These are phyloP conservation scores for Lasioglossum leucozonium DNA, from an alignment of 2,888 invertebrate genomes.

Conservation along the genomic window DNA sequence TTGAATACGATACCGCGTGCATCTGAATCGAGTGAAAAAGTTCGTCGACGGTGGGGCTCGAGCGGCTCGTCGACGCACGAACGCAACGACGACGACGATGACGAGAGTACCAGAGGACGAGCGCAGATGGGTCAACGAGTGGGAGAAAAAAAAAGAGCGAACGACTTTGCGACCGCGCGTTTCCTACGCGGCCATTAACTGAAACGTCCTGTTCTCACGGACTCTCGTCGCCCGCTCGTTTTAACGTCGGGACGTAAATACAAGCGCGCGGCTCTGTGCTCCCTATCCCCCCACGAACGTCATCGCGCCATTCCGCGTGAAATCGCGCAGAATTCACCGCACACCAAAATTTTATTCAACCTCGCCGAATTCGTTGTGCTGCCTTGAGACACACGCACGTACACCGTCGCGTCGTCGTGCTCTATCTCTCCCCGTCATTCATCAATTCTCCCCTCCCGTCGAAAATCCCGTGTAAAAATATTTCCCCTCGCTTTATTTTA, in stretches of 20 bases:
- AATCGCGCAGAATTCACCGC: not conserved
- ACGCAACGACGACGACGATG: not conserved
- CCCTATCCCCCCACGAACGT: slow-evolving; percentile 13
- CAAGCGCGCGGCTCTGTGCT: too few relatives aligned
- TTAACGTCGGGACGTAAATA: slow-evolving; percentile 42
- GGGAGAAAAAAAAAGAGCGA: slow-evolving; percentile 26
- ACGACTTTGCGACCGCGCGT: slow-evolving; percentile 70
- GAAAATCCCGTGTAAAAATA: not conserved
- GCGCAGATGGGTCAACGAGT: slow-evolving; percentile 20
- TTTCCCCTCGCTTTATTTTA: not conserved
- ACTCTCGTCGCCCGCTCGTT: slow-evolving; percentile 73
- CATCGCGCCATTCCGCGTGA: not conserved
- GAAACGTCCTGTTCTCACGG: slow-evolving; percentile 78
- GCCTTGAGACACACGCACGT: not conserved
- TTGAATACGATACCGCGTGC: not conserved
- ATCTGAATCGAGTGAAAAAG: not conserved
- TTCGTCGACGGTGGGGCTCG: too few relatives aligned
- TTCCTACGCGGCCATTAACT: slow-evolving; percentile 75
- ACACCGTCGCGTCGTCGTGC: not conserved
- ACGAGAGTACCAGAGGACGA: not conserved
- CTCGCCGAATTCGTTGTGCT: not conserved
- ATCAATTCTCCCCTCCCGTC: not conserved
- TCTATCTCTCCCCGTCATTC: not conserved
- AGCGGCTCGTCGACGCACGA: not conserved
- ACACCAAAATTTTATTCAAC: not conserved